A percentile compares a stretch with the other conserved stretches of the same genome.
Evolutionary conservation across 2,888 invertebrate genomes (phyloP).

Genomic region (Protula sp.): DNA sequence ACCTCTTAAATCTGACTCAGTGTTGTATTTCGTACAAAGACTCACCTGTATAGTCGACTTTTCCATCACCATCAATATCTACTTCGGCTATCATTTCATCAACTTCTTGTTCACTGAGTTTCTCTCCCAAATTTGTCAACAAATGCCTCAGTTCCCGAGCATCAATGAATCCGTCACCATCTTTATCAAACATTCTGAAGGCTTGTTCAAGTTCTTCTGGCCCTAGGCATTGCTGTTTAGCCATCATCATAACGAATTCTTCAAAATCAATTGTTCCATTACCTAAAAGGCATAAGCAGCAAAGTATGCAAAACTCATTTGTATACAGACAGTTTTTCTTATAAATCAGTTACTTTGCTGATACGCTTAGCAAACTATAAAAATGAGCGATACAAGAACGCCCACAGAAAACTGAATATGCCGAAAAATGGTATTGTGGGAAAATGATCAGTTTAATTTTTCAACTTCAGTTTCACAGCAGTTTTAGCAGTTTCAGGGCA

Average conservation of each 20-base stretch:
- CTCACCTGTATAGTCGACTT: constrained; percentile 21
- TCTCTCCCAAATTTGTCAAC: constrained; percentile 24
- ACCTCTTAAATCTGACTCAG: no score
- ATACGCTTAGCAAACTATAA: no score
- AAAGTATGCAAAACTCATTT: no score
- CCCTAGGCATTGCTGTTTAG: constrained; percentile 20
- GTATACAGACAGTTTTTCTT: no score
- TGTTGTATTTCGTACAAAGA: background rate
- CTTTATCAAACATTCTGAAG: constrained; percentile 1
- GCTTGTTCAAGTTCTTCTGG: constrained; percentile 21
- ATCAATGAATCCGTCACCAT: constrained; percentile 6
- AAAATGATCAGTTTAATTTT: no score
- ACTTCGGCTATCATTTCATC: constrained; percentile 26
- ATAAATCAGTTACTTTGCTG: no score
- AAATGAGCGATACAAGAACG: no score
- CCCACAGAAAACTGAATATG: no score
- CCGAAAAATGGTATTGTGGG: no score
- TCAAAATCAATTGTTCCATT: constrained; percentile 27
- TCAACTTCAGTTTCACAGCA: no score
- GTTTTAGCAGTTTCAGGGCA: no score
- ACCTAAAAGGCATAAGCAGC: constrained; percentile 18
- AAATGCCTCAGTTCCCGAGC: constrained; percentile 20
- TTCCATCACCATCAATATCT: constrained; percentile 24
- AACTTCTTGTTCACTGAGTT: constrained; percentile 22
- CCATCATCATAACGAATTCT: constrained; percentile 27